Conservation (phyloP, 2,888 invertebrate genomes). For the Stenodema calcarata region DNA sequence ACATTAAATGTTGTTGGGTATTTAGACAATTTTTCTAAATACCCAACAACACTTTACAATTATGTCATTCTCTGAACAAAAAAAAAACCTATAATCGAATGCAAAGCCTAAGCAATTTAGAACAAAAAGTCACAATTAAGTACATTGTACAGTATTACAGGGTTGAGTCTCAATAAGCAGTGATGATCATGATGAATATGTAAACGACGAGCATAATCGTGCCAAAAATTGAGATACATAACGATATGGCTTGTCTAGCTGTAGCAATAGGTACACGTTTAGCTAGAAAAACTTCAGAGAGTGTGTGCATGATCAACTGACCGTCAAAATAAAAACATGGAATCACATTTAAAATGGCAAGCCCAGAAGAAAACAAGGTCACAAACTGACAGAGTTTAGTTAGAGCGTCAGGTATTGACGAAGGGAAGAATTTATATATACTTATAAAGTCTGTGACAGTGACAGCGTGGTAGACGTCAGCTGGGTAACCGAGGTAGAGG, state of each 20-base stretch:
- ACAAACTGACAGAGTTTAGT: constrained; percentile 81
- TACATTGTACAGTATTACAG: too few relatives aligned
- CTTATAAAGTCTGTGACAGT: constrained; percentile 81
- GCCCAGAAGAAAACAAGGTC: constrained; percentile 85
- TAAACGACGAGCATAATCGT: constrained; percentile 73
- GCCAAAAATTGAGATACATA: constrained; percentile 75
- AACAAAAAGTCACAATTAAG: too few relatives aligned
- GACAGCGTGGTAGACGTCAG: constrained; percentile 75
- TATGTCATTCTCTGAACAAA: too few relatives aligned
- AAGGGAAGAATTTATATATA: constrained; percentile 68
- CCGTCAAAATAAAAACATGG: constrained; percentile 95
- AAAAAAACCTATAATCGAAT: too few relatives aligned
- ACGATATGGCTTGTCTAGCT: constrained; percentile 70
- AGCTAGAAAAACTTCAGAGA: constrained; percentile 69
- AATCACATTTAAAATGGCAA: constrained; percentile 88
- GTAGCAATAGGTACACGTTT: constrained; percentile 65
- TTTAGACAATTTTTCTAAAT: too few relatives aligned
- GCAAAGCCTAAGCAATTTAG: too few relatives aligned
- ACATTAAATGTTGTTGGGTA: too few relatives aligned
- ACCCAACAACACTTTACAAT: too few relatives aligned
- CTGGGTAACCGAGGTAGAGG: constrained; percentile 81
- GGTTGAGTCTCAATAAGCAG: constrained; percentile 5
- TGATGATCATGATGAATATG: constrained; percentile 66
- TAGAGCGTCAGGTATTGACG: constrained; percentile 72
- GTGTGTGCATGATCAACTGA: constrained; percentile 79